Percentiles rank a stretch among this genome's conserved stretches.
These are phyloP conservation scores for Syndactyla subalaris DNA, from an alignment of 2,797 vertebrate genomes.

Conservation along the genomic window DNA sequence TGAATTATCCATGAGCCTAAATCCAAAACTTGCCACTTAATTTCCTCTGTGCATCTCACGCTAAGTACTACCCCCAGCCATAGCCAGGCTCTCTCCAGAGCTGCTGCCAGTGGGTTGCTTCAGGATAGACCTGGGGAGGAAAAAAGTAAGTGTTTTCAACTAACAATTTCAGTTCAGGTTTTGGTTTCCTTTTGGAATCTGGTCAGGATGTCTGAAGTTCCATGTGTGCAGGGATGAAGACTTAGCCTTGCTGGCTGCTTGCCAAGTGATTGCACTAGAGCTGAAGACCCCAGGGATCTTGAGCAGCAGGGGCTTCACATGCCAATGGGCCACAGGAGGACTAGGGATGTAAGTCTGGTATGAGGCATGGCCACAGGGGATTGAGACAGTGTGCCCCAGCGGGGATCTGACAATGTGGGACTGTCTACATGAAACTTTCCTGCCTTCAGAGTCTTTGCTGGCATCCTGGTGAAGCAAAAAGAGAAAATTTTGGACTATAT, in stretches of 20 bases:
- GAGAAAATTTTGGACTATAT: background rate
- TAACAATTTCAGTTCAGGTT: background rate
- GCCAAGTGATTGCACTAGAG: rapidly evolving
- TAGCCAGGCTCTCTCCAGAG: background rate
- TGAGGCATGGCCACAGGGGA: rapidly evolving
- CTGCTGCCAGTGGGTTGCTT: rapidly evolving
- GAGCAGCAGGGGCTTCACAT: rapidly evolving
- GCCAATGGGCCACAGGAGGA: rapidly evolving
- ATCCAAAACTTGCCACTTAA: background rate
- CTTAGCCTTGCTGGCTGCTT: background rate
- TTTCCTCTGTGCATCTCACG: background rate
- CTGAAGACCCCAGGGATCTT: background rate
- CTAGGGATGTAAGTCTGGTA: background rate
- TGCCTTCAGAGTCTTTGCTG: background rate
- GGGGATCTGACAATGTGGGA: rapidly evolving
- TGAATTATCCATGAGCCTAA: background rate
- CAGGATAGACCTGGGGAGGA: background rate
- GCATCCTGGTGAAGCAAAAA: background rate
- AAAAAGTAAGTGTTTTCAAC: background rate
- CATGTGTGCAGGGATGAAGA: background rate
- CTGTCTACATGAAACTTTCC: background rate
- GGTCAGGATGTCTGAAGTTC: rapidly evolving
- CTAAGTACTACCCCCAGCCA: background rate
- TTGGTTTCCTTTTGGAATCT: background rate
- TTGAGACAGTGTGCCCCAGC: rapidly evolving